Conservation (phyloP, 2,888 invertebrate species). For the Aphodius sticticus region DNA sequence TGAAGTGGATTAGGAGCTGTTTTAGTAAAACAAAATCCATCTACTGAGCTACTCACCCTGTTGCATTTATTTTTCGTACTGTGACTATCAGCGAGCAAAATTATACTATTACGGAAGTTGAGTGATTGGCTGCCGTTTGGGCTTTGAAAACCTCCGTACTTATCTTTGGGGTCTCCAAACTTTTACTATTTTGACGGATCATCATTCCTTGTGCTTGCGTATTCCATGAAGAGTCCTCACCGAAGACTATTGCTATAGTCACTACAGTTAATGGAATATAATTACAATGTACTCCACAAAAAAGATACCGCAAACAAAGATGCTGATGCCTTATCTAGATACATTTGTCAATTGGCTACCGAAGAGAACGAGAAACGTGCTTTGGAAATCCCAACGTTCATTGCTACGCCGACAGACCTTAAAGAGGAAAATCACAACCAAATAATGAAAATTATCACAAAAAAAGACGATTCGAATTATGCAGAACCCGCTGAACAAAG, state of each 20-base stretch:
- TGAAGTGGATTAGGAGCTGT: slow-evolving; percentile 51
- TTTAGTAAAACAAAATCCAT: slow-evolving; percentile 43
- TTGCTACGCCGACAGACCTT: background rate
- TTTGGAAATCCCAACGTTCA: no score
- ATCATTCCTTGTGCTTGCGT: slow-evolving; percentile 33
- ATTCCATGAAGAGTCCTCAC: slow-evolving; percentile 25
- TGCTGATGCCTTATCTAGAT: no score
- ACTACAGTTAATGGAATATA: slow-evolving; percentile 38
- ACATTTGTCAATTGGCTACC: no score
- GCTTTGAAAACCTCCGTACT: slow-evolving; percentile 32
- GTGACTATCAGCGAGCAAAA: slow-evolving; percentile 45
- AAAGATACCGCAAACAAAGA: slow-evolving; percentile 29
- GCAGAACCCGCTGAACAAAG: no score
- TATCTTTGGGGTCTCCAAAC: no score
- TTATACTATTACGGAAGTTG: slow-evolving; percentile 55
- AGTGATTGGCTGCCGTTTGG: slow-evolving; percentile 51
- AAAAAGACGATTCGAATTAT: background rate
- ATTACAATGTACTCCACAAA: slow-evolving; percentile 36
- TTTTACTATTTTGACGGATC: no score
- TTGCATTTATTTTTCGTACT: slow-evolving; percentile 31
- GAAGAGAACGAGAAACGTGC: no score
- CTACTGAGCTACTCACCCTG: background rate
- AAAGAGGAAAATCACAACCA: background rate
- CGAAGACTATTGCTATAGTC: slow-evolving; percentile 36
- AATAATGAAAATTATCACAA: background rate